These are phyloP conservation scores for Spinus pinus DNA, from an alignment of 2,797 vertebrate species.

Conservation along the genomic window DNA sequence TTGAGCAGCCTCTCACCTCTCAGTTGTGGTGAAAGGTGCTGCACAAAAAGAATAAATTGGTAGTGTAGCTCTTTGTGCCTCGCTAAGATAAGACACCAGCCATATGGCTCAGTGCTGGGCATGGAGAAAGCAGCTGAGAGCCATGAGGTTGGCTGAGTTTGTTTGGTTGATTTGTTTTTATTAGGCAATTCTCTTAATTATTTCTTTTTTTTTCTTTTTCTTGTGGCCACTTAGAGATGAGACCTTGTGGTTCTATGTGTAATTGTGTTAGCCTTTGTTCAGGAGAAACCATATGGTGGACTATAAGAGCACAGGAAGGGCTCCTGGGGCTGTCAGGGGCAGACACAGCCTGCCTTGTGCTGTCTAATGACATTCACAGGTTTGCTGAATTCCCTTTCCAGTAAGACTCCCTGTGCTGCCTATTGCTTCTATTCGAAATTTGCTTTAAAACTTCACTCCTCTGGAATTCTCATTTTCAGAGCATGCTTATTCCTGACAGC, in stretches of 20 bases:
- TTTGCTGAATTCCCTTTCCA: background rate
- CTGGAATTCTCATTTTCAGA: background rate
- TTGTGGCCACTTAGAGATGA: background rate
- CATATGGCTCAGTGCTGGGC: background rate
- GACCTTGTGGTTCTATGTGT: background rate
- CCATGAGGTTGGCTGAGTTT: rapidly evolving
- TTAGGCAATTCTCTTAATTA: background rate
- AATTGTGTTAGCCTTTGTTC: background rate
- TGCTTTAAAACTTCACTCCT: background rate
- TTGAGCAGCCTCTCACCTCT: background rate
- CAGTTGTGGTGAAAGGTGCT: background rate
- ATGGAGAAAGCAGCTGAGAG: background rate
- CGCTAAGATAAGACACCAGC: background rate
- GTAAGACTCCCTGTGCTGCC: background rate
- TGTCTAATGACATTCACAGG: background rate
- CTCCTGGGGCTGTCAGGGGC: background rate
- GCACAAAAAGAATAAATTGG: background rate
- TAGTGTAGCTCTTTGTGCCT: background rate
- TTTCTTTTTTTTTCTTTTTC: background rate
- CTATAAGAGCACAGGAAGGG: background rate
- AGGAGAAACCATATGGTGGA: background rate
- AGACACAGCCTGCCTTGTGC: background rate
- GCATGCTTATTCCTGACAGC: background rate
- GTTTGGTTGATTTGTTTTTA: background rate
- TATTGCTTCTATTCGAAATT: background rate